Percentiles rank a stretch among this genome's conserved stretches.
These are phyloP conservation scores for Chrysemys picta DNA, from an alignment of 2,113 vertebrate species.

Conservation along the genomic window DNA sequence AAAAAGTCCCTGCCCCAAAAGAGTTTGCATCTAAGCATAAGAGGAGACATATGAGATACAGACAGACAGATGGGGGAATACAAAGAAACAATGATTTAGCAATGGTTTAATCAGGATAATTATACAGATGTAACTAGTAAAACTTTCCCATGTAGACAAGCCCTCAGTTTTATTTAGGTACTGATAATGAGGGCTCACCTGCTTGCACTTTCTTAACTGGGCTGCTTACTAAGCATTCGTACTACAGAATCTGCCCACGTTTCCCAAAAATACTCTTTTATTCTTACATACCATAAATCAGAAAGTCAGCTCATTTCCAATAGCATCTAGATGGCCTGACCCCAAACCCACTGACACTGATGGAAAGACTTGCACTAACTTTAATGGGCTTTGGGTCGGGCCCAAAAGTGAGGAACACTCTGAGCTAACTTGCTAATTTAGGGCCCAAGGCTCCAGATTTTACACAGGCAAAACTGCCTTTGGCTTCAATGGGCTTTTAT, in stretches of 20 bases:
- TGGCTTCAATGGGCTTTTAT: slow-evolving; percentile 55
- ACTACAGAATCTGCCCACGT: slow-evolving; percentile 17
- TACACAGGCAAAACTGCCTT: neutral
- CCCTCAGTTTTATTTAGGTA: slow-evolving; percentile 22
- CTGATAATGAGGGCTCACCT: slow-evolving; percentile 21
- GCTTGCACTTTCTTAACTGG: slow-evolving; percentile 23
- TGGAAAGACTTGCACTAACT: slow-evolving; percentile 41
- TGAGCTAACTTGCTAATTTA: slow-evolving; percentile 39
- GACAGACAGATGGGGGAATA: slow-evolving; percentile 39
- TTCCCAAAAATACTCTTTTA: neutral
- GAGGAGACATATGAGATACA: neutral
- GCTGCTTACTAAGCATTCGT: slow-evolving; percentile 43
- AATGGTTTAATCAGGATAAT: neutral
- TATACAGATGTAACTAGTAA: slow-evolving; percentile 7
- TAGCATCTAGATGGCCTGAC: neutral
- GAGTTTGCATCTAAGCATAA: slow-evolving; percentile 8
- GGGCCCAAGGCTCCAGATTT: slow-evolving; percentile 34
- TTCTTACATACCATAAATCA: neutral
- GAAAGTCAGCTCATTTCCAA: neutral
- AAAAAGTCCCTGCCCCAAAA: slow-evolving; percentile 50
- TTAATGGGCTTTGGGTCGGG: slow-evolving; percentile 36
- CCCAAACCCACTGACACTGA: neutral
- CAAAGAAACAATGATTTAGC: slow-evolving; percentile 59
- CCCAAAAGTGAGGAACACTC: slow-evolving; percentile 6
- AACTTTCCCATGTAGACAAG: slow-evolving; percentile 16